Evolutionary conservation across 1,140 invertebrate genomes (phyloP).

Genomic region (Argopecten irradians): DNA sequence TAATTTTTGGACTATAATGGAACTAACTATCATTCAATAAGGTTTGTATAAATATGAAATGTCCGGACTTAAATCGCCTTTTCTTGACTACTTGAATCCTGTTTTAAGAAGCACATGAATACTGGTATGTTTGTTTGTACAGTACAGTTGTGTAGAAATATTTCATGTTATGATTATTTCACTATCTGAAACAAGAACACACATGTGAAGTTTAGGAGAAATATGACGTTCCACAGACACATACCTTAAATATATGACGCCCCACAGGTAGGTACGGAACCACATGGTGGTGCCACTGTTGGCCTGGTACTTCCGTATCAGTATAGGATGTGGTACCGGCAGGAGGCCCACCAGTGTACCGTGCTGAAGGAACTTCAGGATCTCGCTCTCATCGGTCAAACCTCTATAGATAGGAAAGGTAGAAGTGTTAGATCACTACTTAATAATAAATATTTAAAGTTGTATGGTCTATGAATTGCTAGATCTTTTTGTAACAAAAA

Average conservation of each 20-base stretch:
- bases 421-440: too few species aligned
- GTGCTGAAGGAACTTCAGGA: conserved; percentile 98
- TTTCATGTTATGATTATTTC: neutral
- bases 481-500: too few species aligned
- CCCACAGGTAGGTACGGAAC: conserved; percentile 99
- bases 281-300: conserved; percentile 98
- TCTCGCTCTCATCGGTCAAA: conserved; percentile 99
- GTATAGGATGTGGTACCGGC: conserved; percentile 99
- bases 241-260: conserved; percentile 97
- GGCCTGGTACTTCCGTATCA: conserved; percentile 99
- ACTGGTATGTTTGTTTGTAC: too few species aligned
- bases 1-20: too few species aligned
- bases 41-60: too few species aligned
- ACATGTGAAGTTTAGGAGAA: neutral
- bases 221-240: neutral
- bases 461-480: too few species aligned
- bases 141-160: neutral
- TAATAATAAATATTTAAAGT: too few species aligned
- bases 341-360: conserved; percentile 98
- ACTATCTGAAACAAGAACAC: neutral
- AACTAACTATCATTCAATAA: too few species aligned
- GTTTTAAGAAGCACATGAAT: too few species aligned
- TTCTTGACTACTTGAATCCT: too few species aligned
- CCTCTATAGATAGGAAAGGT: too few species aligned
- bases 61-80: too few species aligned